Evolutionary conservation across 2,113 vertebrate species (phyloP).

Genomic region (cat (Felis catus)): F.catus_Fca126_mat1.0 CM031412.1:131244501-131245000

Average conservation of each 20-base stretch:
- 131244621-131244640: neutral
- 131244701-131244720: neutral
- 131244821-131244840: neutral
- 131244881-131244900: neutral
- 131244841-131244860: neutral
- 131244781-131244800: neutral
- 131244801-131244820: neutral
- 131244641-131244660: neutral
- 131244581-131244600: neutral
- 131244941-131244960: neutral
- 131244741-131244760: neutral
- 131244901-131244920: neutral
- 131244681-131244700: neutral
- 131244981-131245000: neutral
- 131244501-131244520: neutral
- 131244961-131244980: neutral
- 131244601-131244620: neutral
- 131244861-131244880: neutral
- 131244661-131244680: neutral
- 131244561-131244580: neutral
- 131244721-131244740: neutral
- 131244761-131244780: neutral
- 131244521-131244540: neutral
- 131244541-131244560: neutral
- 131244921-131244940: neutral